phyloP scores from a whole-genome alignment of 2,888 invertebrate species.

The Liopterus haemorrhoidalis region DNA sequence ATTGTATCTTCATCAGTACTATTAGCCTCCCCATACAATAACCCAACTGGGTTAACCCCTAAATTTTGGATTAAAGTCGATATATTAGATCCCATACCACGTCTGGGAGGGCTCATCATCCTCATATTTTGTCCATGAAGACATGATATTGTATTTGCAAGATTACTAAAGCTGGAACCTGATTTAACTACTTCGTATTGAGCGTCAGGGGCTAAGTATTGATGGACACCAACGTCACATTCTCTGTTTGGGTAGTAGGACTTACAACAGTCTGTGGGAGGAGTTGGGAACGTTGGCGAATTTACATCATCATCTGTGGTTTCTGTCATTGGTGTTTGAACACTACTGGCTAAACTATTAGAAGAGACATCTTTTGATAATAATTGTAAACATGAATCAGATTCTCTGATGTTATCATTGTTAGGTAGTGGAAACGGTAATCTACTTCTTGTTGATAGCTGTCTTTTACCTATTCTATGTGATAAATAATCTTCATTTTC shows the following conservation, averaged over 20 bases:
- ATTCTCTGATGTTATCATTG: slow-evolving; percentile 39
- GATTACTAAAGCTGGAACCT: slow-evolving; percentile 34
- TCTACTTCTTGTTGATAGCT: slow-evolving; percentile 55
- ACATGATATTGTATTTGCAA: slow-evolving; percentile 45
- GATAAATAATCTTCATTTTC: slow-evolving; percentile 56
- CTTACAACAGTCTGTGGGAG: slow-evolving; percentile 36
- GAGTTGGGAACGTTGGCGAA: slow-evolving; percentile 38
- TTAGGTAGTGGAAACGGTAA: slow-evolving; percentile 51
- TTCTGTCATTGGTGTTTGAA: slow-evolving; percentile 45
- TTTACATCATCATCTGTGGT: slow-evolving; percentile 44
- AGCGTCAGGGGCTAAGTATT: slow-evolving; percentile 55
- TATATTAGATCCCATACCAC: slow-evolving; percentile 46
- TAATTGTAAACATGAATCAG: slow-evolving; percentile 30
- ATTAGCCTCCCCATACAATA: slow-evolving; percentile 44
- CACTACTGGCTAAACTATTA: slow-evolving; percentile 43
- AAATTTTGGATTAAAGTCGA: slow-evolving; percentile 49
- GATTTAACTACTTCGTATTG: slow-evolving; percentile 54
- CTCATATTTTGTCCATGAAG: slow-evolving; percentile 41
- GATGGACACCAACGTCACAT: slow-evolving; percentile 34
- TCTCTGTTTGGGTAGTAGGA: slow-evolving; percentile 40
- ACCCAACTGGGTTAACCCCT: slow-evolving; percentile 45
- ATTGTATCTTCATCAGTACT: slow-evolving; percentile 41
- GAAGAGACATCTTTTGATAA: slow-evolving; percentile 42
- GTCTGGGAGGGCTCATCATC: slow-evolving; percentile 41
- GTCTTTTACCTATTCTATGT: slow-evolving; percentile 52